phyloP scores from a whole-genome alignment of 1,140 invertebrate species.

The Drosophila nikananu region DNA sequence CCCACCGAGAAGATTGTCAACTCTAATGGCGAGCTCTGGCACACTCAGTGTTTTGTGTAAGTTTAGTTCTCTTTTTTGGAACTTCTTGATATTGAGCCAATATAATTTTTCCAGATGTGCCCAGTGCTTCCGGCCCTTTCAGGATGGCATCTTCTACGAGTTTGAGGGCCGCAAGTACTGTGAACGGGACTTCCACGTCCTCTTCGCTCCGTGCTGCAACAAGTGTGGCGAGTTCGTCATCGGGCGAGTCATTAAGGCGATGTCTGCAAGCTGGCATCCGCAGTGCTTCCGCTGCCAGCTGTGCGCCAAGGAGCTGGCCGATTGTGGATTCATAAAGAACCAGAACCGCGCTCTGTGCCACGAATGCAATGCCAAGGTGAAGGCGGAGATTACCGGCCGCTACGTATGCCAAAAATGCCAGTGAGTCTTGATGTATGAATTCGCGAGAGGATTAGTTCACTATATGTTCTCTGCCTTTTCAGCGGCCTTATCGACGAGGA shows the following conservation, averaged over 20 bases:
- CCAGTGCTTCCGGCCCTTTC: conserved; percentile 99
- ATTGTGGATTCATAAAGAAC: conserved; percentile 98
- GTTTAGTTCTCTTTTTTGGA: conserved; percentile 62
- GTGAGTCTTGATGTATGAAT: conserved; percentile 87
- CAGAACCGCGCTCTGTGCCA: conserved; percentile 97
- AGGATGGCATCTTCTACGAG: conserved; percentile 99
- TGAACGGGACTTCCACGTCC: conserved; percentile 99
- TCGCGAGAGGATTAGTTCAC: neutral
- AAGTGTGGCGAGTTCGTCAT: conserved; percentile 99
- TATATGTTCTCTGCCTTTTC: conserved; percentile 32
- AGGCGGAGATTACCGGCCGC: conserved; percentile 97
- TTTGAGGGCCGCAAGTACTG: conserved; percentile 99
- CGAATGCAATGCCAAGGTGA: conserved; percentile 97
- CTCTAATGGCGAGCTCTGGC: conserved; percentile 99
- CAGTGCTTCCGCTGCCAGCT: conserved; percentile 98
- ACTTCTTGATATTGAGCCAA: neutral
- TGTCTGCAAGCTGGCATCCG: conserved; percentile 99
- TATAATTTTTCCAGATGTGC: conserved; percentile 91
- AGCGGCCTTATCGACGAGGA: conserved; percentile 98
- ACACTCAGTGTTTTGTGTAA: conserved; percentile 99
- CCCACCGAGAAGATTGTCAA: conserved; percentile 99
- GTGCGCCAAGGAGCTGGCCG: conserved; percentile 96
- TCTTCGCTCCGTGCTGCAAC: conserved; percentile 99
- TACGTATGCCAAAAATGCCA: conserved; percentile 99
- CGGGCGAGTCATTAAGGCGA: conserved; percentile 99